Evolutionary conservation across 2,113 vertebrate genomes (phyloP).

Genomic region (Numida meleagris): DNA sequence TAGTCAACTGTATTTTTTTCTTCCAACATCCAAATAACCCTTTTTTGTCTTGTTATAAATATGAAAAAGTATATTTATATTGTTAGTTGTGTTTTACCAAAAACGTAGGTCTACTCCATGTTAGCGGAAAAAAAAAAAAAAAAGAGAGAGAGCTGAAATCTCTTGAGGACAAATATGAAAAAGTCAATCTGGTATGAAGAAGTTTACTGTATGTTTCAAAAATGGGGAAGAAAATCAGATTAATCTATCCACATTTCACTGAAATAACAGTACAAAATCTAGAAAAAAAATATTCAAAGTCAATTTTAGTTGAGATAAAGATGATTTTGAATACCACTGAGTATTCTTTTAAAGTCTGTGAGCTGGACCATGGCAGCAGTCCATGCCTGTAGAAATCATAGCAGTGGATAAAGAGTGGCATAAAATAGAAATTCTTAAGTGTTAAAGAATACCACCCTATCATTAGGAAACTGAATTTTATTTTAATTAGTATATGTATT

Average conservation of each 20-base stretch:
- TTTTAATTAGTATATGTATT: too few relatives aligned
- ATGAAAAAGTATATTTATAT: too few relatives aligned
- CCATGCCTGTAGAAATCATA: background rate
- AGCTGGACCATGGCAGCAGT: background rate
- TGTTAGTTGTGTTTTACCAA: background rate
- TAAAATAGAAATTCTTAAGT: too few relatives aligned
- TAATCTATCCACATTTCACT: background rate
- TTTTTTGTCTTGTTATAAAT: too few relatives aligned
- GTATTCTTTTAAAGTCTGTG: background rate
- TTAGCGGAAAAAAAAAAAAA: background rate
- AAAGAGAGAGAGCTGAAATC: too few relatives aligned
- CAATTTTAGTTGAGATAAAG: background rate
- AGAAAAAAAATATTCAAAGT: background rate
- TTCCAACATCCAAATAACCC: too few relatives aligned
- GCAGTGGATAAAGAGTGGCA: background rate
- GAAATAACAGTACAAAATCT: accelerated
- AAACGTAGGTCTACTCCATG: background rate
- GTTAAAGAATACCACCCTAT: background rate
- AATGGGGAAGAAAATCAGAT: background rate
- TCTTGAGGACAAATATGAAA: background rate
- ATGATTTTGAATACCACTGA: background rate
- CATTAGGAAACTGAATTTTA: background rate
- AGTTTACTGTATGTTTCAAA: background rate
- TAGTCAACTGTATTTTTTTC: too few relatives aligned
- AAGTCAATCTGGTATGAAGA: background rate